Conservation (phyloP, 2,113 vertebrate genomes). For the Daubentonia madagascariensis region DNA sequence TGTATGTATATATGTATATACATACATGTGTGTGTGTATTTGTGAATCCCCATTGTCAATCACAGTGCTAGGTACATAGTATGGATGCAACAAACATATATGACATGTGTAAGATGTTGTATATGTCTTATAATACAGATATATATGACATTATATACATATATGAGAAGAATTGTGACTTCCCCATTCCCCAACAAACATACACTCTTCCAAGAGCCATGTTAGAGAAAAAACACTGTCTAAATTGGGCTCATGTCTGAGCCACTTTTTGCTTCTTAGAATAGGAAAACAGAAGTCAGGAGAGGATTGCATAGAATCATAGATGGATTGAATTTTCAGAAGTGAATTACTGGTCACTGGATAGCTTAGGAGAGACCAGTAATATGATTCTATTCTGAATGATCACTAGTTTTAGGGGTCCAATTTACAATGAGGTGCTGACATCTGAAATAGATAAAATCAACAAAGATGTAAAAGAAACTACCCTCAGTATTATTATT, state of each 20-base stretch:
- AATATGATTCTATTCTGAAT: conserved; percentile 40
- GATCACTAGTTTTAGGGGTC: neutral
- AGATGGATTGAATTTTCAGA: neutral
- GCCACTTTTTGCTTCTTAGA: neutral
- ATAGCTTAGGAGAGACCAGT: neutral
- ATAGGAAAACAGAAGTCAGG: neutral
- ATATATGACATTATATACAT: neutral
- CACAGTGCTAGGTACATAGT: neutral
- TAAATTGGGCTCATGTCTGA: neutral
- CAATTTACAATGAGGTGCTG: conserved; percentile 65
- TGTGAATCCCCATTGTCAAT: neutral
- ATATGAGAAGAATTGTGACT: neutral
- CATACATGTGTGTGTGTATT: neutral
- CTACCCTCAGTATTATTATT: neutral
- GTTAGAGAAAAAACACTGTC: neutral
- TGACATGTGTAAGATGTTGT: neutral
- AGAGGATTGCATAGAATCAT: neutral
- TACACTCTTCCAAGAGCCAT: neutral
- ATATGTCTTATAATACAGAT: neutral
- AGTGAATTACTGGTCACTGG: neutral
- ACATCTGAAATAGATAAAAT: conserved; percentile 75
- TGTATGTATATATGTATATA: rapidly evolving
- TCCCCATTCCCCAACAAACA: neutral
- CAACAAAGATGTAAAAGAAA: conserved; percentile 44
- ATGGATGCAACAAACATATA: neutral